Evolutionary conservation across 2,888 invertebrate species (phyloP), one percentile per base, ranked within the genome.

Genomic region (Psylliodes chrysocephalus): DNA sequence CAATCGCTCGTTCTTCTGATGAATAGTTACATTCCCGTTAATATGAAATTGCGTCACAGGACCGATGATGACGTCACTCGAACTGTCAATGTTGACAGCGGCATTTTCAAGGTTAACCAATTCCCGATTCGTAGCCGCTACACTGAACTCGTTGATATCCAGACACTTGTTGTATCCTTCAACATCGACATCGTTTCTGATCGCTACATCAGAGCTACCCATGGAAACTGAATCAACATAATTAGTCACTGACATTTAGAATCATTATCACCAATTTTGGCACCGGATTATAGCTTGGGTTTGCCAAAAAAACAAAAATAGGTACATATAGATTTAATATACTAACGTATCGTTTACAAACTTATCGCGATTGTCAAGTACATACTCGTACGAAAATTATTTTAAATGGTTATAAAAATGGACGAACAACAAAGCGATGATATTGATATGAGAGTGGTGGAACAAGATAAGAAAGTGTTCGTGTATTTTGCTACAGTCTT

Each of bases 11-110:
- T 74, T 68, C 46, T 73, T 75, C 56, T 83, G 83, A 63, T 84
- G 83, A 65, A 86, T 85, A 7, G 84, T 85, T 2, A 86, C 85
- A 10, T 85, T 84, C 25, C 85, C 85, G 69, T 84, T 83, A 35
- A 70, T 68, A 52, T 70, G 66, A 65, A 84, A 85, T 63, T 85
- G 85, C 55, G 85, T 85, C 78, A 85, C 83, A 18, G 85, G 83
- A 1, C 85, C 85, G 56, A 86, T 84, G 18, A 85, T 83, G 44
- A 86, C 85, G 73, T 85, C 85, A 64, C 78, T 82, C 0, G 85
- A 85, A 70, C 84, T 82, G 17, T 84, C 83, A 15, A 85, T 71
- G 68, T 84, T 84, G 18, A 85, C 82, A 74, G 82, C 56, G 2
- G 76, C 70, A 64, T 74, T 72, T 38, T 69, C 68, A 4, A 70